Evolutionary conservation across 2,797 vertebrate species (phyloP).

Genomic region (Okamejei kenojei): DNA sequence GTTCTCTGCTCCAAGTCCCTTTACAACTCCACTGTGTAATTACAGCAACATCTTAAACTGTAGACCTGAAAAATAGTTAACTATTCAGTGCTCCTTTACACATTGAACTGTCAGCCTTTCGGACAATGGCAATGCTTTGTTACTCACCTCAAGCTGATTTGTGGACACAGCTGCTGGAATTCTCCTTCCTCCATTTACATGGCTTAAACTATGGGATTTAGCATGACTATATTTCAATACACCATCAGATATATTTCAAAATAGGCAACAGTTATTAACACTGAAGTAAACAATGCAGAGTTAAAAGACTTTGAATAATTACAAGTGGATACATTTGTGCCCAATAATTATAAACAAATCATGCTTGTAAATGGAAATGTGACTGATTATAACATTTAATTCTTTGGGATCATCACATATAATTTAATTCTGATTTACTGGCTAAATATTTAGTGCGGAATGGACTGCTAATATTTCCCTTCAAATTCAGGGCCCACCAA

Average conservation of each 20-base stretch:
- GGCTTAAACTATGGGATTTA: background rate
- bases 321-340: background rate
- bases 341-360: background rate
- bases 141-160: background rate
- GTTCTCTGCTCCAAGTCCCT: background rate
- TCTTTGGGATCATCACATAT: background rate
- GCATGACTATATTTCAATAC: background rate
- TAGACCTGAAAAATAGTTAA: background rate
- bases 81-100: background rate
- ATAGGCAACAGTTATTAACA: background rate
- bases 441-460: background rate
- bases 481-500: background rate
- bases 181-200: background rate
- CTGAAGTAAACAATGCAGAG: constrained; percentile 5
- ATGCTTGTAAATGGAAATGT: background rate
- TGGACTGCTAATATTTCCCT: background rate
- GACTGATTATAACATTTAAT: background rate
- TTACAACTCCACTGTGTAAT: background rate
- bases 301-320: background rate
- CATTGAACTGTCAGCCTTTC: background rate
- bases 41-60: background rate
- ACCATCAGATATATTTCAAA: background rate
- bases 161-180: background rate
- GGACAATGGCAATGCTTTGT: background rate
- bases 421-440: background rate